phyloP scores from a whole-genome alignment of 2,888 invertebrate genomes.

The Drosophila paramelanica region DNA sequence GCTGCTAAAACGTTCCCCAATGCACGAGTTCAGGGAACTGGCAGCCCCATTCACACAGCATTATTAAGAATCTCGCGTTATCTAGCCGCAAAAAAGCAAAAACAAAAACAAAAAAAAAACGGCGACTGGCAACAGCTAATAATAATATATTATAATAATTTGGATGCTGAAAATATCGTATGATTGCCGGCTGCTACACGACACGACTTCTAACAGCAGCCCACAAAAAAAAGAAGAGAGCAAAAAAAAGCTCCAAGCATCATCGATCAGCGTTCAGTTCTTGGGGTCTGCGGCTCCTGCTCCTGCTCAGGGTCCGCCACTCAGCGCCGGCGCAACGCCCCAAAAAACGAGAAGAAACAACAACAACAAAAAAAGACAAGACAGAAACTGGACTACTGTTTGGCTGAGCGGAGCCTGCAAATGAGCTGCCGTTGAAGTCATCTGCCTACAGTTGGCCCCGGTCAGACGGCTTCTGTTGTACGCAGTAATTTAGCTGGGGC shows the following conservation, averaged over 20 bases:
- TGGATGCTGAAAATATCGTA: conserved; percentile 81
- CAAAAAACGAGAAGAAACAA: conserved; percentile 32
- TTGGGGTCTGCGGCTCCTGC: conserved; percentile 22
- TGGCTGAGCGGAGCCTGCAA: conserved; percentile 64
- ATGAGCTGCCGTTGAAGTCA: conserved; percentile 57
- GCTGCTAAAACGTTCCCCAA: conserved; percentile 16
- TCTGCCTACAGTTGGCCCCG: conserved; percentile 41
- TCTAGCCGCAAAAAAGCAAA: conserved; percentile 36
- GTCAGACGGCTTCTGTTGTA: conserved; percentile 85
- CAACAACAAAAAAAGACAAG: conserved; percentile 12
- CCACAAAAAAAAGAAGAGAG: conserved; percentile 33
- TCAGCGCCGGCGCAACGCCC: conserved; percentile 72
- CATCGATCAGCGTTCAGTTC: conserved; percentile 61
- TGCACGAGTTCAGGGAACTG: conserved; percentile 49
- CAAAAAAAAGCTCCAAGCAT: conserved; percentile 25
- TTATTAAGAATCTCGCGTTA: conserved; percentile 45
- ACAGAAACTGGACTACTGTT: conserved; percentile 72
- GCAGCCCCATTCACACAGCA: conserved; percentile 46
- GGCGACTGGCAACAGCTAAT: conserved; percentile 63
- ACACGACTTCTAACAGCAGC: conserved; percentile 65
- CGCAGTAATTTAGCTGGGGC: conserved; percentile 85
- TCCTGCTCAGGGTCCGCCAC: conserved; percentile 28
- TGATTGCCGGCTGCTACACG: conserved; percentile 76
- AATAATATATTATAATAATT: conserved; percentile 85
- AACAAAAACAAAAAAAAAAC: conserved; percentile 33